These are phyloP conservation scores for Diaprepes abbreviatus DNA, from an alignment of 2,888 invertebrate genomes.

Conservation along the genomic window DNA sequence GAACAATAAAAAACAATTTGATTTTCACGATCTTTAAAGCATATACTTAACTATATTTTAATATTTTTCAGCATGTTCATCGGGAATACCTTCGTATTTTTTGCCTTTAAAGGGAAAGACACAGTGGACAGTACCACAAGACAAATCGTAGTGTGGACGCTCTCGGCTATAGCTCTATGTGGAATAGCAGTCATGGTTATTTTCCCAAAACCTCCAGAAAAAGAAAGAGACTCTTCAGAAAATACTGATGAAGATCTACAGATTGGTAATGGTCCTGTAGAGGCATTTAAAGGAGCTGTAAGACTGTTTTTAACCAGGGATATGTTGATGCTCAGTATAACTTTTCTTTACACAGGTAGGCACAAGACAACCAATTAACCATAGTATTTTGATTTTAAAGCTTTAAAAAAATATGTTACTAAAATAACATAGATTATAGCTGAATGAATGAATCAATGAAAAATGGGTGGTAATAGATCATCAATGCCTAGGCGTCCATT, in stretches of 20 bases:
- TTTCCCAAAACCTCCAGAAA: slow-evolving; percentile 70
- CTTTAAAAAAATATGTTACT: too few relatives aligned
- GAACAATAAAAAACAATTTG: too few relatives aligned
- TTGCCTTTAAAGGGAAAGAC: slow-evolving; percentile 86
- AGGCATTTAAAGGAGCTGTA: slow-evolving; percentile 82
- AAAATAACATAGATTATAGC: too few relatives aligned
- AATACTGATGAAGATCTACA: slow-evolving; percentile 65
- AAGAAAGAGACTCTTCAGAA: slow-evolving; percentile 57
- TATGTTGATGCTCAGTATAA: slow-evolving; percentile 87
- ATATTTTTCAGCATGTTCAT: slow-evolving; percentile 85
- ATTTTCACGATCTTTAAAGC: too few relatives aligned
- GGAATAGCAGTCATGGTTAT: slow-evolving; percentile 79
- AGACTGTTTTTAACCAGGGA: slow-evolving; percentile 83
- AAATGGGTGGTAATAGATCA: too few relatives aligned
- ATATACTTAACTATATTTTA: too few relatives aligned
- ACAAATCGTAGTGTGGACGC: slow-evolving; percentile 83
- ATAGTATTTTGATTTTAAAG: too few relatives aligned
- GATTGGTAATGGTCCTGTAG: slow-evolving; percentile 71
- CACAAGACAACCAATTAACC: background rate
- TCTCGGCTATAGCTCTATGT: slow-evolving; percentile 79
- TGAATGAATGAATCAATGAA: too few relatives aligned
- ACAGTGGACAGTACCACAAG: slow-evolving; percentile 81
- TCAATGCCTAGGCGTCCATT: too few relatives aligned
- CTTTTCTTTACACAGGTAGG: slow-evolving; percentile 92
- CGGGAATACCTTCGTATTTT: slow-evolving; percentile 95